Evolutionary conservation across 2,888 invertebrate genomes (phyloP).

Genomic region (Parascotia fuliginaria): DNA sequence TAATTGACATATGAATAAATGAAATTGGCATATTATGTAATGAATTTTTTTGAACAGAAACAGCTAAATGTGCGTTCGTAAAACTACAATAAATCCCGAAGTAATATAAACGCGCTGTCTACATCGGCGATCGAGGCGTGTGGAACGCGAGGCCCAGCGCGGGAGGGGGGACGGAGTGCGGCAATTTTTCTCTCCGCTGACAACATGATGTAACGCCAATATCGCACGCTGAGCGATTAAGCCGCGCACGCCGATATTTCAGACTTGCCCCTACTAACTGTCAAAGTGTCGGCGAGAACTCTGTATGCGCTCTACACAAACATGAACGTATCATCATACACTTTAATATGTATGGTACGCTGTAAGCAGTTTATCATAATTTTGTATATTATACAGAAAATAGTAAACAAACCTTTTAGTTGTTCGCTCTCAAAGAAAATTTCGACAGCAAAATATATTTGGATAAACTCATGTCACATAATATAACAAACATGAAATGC

Average conservation of each 20-base stretch:
- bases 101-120: constrained; percentile 82
- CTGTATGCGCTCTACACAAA: constrained; percentile 52
- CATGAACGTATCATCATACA: constrained; percentile 42
- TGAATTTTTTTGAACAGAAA: constrained; percentile 50
- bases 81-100: constrained; percentile 80
- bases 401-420: constrained; percentile 42
- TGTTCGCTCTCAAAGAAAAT: constrained; percentile 23
- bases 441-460: constrained; percentile 27
- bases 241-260: constrained; percentile 85
- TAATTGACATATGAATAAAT: constrained; percentile 14
- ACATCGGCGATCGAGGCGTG: constrained; percentile 62
- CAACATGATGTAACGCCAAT: constrained; percentile 86
- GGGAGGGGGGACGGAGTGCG: constrained; percentile 65
- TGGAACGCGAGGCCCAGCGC: constrained; percentile 54
- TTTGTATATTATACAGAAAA: constrained; percentile 46
- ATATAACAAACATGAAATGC: background rate
- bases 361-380: constrained; percentile 53
- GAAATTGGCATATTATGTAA: constrained; percentile 24
- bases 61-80: constrained; percentile 76
- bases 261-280: constrained; percentile 84
- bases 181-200: constrained; percentile 85
- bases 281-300: constrained; percentile 78
- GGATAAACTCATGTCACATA: constrained; percentile 8
- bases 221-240: constrained; percentile 85
- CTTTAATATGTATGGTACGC: constrained; percentile 31